Conservation (phyloP, 2,797 vertebrate genomes). For the Loris lydekkerianus region DNA sequence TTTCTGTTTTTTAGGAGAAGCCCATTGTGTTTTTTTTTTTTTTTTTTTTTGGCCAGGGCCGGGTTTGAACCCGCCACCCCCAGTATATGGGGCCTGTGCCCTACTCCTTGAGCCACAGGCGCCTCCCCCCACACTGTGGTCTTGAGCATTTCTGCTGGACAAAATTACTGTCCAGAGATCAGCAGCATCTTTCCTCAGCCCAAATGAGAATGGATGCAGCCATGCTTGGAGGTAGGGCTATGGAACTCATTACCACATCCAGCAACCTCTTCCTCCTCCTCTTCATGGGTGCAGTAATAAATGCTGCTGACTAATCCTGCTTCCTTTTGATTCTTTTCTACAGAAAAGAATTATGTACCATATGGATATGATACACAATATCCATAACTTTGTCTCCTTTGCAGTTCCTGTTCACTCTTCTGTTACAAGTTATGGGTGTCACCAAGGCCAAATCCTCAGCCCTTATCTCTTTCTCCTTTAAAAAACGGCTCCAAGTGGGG, state of each 20-base stretch:
- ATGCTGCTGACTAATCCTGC: neutral
- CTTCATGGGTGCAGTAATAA: neutral
- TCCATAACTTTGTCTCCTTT: constrained; percentile 25
- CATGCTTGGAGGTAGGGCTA: neutral
- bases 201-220: neutral
- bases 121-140: neutral
- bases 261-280: constrained; percentile 24
- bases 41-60: too few species aligned
- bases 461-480: constrained; percentile 13
- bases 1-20: constrained; percentile 1
- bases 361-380: neutral
- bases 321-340: neutral
- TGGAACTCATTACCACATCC: neutral
- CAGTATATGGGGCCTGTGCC: too few species aligned
- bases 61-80: too few species aligned
- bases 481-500: neutral
- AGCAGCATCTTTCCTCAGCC: neutral
- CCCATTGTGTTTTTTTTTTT: too few species aligned
- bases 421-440: neutral
- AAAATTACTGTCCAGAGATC: neutral
- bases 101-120: too few species aligned
- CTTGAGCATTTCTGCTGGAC: neutral
- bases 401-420: constrained; percentile 39
- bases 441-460: neutral
- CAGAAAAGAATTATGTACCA: too few species aligned